phyloP scores from a whole-genome alignment of 2,113 vertebrate genomes.

The Carassius carassius region DNA sequence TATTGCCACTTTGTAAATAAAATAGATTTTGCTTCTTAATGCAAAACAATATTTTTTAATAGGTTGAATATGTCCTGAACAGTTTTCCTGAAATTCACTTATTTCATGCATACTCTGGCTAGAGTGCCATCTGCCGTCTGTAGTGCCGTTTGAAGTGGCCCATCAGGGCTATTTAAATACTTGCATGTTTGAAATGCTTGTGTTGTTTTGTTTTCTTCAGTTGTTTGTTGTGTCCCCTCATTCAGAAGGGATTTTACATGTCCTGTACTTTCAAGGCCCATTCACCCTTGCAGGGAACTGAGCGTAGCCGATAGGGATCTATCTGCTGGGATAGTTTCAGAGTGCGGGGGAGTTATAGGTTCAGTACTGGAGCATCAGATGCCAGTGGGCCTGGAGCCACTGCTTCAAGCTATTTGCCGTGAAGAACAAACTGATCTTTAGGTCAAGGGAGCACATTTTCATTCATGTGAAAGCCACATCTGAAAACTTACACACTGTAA shows the following conservation, averaged over 20 bases:
- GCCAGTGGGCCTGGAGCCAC: constrained; percentile 49
- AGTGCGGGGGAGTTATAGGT: neutral
- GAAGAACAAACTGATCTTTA: constrained; percentile 48
- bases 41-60: too few relatives aligned
- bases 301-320: constrained; percentile 67
- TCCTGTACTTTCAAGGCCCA: constrained; percentile 27
- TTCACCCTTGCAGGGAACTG: neutral
- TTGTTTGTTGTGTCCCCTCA: neutral
- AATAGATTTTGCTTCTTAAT: too few relatives aligned
- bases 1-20: too few relatives aligned
- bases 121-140: constrained; percentile 1
- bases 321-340: constrained; percentile 70
- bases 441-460: constrained; percentile 46
- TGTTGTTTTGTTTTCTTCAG: constrained; percentile 17
- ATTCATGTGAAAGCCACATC: constrained; percentile 40
- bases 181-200: constrained; percentile 7
- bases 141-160: constrained; percentile 1
- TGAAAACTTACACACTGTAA: constrained; percentile 29
- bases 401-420: constrained; percentile 10
- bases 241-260: constrained; percentile 13
- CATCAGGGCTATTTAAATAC: neutral
- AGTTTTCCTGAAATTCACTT: neutral
- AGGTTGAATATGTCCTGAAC: neutral
- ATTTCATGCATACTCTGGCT: neutral
- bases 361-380: constrained; percentile 35